Base-by-base conservation (phyloP, 2,797 vertebrate species). In the Coracias cyanogaster region DNA sequence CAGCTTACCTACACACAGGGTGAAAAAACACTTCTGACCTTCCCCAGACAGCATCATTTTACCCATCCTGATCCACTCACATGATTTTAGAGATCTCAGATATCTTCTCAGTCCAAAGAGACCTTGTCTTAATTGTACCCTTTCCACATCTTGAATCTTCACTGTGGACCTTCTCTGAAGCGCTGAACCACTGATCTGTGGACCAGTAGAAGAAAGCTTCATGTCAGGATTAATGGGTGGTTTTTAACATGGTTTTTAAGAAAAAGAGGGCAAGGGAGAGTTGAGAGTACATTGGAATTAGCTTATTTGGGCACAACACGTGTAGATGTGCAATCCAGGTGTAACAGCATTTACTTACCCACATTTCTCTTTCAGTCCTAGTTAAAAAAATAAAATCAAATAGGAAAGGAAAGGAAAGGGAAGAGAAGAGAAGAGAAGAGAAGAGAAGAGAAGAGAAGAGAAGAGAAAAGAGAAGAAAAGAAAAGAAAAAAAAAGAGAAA, bases 221-320 rank as follows among this genome's bases (percentile, higher is more conserved):
- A 0, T 18, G 45, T 16, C 35, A 15, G 1, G 43, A 65, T 58
- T 84, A 49, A 29, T 19, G 25, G 24, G 8, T 1, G 8, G 11
- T 11, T 43, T 46, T 46, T 57, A 64, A n/a, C n/a, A n/a, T n/a
- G n/a, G n/a, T n/a, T n/a, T 57, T 83, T 55, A 61, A 77, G 26
- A n/a, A 79, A 80, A 76, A 70, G 6, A 35, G 18, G 7, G 8
- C 9, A 45, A 8, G 10, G 14, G 17, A 79, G 25, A 84, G 28
- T 62, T 83, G 29, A 49, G 15, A 72, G 14, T 45, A 51, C 6
- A 37, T 5, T 43, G 37, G 72, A 74, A 81, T 71, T 14, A 60
- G 52, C 13, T 71, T 33, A 7, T 29, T 65, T 54, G 17, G 12
- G 18, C 12, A 45, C 3, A 3, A 70, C 3, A 8, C 9, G 0